Base-by-base conservation (phyloP, 2,113 vertebrate genomes). In the Malurus alboscapulatus region DNA sequence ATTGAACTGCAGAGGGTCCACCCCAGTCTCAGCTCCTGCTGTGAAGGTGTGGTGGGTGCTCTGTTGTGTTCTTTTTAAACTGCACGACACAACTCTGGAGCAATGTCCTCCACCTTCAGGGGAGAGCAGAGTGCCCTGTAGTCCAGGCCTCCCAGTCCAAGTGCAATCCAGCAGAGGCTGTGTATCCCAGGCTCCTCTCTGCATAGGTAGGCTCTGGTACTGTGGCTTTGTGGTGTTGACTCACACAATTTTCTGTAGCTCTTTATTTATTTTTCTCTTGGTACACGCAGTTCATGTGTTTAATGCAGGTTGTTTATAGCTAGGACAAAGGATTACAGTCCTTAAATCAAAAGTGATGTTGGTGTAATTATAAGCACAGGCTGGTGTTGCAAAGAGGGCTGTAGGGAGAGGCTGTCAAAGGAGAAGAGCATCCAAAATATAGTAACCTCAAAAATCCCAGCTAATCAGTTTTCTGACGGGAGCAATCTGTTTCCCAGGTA, bases 261-360 rank as follows among this genome's bases (percentile, higher is more conserved):
- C 78, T 92, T 93, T 97, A 94, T 97, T 97, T 97, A 94, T 95
- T 95, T 97, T 94, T 95, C 96, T 97, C 96, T 91, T 92, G 94
- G 91, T 95, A 87, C 88, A 74, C 0, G 0, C 59, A 87, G 84
- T 94, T 96, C 85, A 25, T 87, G 94, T 93, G 92, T 96, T 96
- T 96, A 96, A 69, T 82, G 92, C 85, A 57, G 94, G 95, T 97
- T 96, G 96, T 97, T 97, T 97, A 96, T 95, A 79, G 96, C 93
- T 47, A 87, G 95, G 95, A 96, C 95, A 96, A 95, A 95, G 85
- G 94, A 97, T 96, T 93, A 74, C 91, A 97, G 96, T 97, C 95
- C 93, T 86, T 97, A 97, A 97, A 97, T 97, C 96, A 97, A 92
- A 95, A 93, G 84, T 55, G 40, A 69, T 17, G 36, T 73, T 88